Evolutionary conservation across 2,113 vertebrate genomes (phyloP).

Genomic region (Cyprinus carpio): DNA sequence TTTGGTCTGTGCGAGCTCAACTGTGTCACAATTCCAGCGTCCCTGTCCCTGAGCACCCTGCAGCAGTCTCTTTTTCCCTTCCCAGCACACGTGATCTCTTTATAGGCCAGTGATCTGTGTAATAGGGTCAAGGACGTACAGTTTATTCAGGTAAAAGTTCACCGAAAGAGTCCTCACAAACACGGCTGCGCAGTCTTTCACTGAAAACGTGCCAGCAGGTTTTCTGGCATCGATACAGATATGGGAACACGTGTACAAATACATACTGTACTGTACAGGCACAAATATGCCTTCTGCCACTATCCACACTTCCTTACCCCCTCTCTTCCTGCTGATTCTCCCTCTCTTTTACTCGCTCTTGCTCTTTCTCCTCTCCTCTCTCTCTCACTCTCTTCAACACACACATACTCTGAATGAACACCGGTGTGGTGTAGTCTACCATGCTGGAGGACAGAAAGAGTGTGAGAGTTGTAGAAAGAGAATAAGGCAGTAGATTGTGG

Average conservation of each 20-base stretch:
- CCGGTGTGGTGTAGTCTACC: constrained; percentile 64
- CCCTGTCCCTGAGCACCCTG: background rate
- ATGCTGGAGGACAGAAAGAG: constrained; percentile 58
- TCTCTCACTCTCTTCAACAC: constrained; percentile 45
- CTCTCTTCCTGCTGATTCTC: constrained; percentile 40
- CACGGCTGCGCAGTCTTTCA: background rate
- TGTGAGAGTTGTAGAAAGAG: constrained; percentile 25
- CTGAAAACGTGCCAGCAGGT: constrained; percentile 23
- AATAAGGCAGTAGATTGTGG: constrained; percentile 35
- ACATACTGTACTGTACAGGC: constrained; percentile 42
- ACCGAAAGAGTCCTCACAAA: background rate
- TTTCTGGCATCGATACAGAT: constrained; percentile 44
- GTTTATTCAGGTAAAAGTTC: constrained; percentile 33
- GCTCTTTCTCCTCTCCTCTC: constrained; percentile 32
- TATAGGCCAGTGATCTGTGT: constrained; percentile 17
- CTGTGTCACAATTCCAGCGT: constrained; percentile 15
- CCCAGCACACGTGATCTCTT: constrained; percentile 5
- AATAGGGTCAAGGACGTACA: constrained; percentile 35
- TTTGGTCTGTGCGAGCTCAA: background rate
- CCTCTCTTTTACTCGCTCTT: constrained; percentile 45
- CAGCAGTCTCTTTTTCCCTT: constrained; percentile 15
- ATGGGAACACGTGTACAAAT: constrained; percentile 7
- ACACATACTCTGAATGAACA: constrained; percentile 57
- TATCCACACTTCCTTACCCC: constrained; percentile 52
- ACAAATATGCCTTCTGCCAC: constrained; percentile 66